Evolutionary conservation across 2,113 vertebrate species (phyloP).

Genomic region (Elephantulus edwardii): DNA sequence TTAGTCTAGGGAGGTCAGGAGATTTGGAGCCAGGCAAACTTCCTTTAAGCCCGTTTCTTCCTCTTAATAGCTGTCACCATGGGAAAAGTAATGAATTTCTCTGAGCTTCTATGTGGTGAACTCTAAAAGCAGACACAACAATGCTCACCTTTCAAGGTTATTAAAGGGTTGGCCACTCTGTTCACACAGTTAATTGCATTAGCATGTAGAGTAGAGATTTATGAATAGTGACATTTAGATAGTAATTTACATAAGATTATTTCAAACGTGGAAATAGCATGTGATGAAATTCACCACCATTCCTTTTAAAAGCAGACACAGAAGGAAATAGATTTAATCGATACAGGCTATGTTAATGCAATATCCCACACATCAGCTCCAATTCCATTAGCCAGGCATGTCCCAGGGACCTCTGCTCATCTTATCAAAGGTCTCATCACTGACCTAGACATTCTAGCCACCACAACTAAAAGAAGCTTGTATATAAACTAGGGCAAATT

Average conservation of each 20-base stretch:
- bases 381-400: rapidly evolving
- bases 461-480: neutral
- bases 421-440: neutral
- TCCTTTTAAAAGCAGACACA: neutral
- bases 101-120: neutral
- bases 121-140: neutral
- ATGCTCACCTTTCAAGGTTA: neutral
- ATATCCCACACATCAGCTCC: rapidly evolving
- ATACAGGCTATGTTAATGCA: rapidly evolving
- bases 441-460: neutral
- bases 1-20: rapidly evolving
- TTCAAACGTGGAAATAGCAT: neutral
- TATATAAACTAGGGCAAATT: neutral
- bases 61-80: rapidly evolving
- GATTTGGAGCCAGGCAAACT: neutral
- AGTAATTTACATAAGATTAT: neutral
- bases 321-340: rapidly evolving
- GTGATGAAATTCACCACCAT: neutral
- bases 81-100: neutral
- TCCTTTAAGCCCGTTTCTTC: neutral
- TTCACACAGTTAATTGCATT: constrained; percentile 45
- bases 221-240: neutral
- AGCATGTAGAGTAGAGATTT: constrained; percentile 27
- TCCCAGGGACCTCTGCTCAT: neutral
- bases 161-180: neutral